phyloP scores from a whole-genome alignment of 2,797 vertebrate species.

The Fistularia tabacaria region DNA sequence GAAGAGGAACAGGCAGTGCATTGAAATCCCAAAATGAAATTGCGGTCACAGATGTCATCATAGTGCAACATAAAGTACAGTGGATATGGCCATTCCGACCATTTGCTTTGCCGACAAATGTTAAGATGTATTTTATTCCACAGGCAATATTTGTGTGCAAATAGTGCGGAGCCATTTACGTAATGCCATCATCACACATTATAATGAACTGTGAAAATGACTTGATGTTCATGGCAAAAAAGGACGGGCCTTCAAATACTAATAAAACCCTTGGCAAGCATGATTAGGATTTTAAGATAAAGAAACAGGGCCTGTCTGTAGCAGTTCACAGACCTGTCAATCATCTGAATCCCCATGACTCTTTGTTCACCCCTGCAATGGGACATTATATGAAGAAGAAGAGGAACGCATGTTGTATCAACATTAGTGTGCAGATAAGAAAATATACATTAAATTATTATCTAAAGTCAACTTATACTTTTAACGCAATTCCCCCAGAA shows the following conservation, averaged over 20 bases:
- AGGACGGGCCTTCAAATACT: slow-evolving; percentile 39
- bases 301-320: slow-evolving; percentile 58
- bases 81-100: slow-evolving; percentile 33
- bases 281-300: slow-evolving; percentile 59
- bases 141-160: slow-evolving; percentile 33
- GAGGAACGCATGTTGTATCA: slow-evolving; percentile 15
- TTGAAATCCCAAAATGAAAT: slow-evolving; percentile 35
- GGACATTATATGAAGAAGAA: slow-evolving; percentile 17
- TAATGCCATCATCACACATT: slow-evolving; percentile 48
- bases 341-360: slow-evolving; percentile 55
- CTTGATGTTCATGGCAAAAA: slow-evolving; percentile 32
- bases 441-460: slow-evolving; percentile 13
- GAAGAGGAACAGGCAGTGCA: slow-evolving; percentile 18
- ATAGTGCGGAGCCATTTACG: slow-evolving; percentile 42
- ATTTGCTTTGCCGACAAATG: slow-evolving; percentile 36
- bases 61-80: slow-evolving; percentile 26
- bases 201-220: slow-evolving; percentile 44
- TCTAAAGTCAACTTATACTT: slow-evolving; percentile 15
- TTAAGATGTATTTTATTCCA: slow-evolving; percentile 35
- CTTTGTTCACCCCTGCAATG: slow-evolving; percentile 52
- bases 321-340: slow-evolving; percentile 59
- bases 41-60: slow-evolving; percentile 39
- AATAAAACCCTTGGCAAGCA: slow-evolving; percentile 52
- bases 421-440: slow-evolving; percentile 8
- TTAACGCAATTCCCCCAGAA: slow-evolving; percentile 10